Evolutionary conservation across 53 echinoderm and acorn worm genomes (phyloP), one percentile per base, ranked within the genome.

Genomic region (Henricia sp.): DNA sequence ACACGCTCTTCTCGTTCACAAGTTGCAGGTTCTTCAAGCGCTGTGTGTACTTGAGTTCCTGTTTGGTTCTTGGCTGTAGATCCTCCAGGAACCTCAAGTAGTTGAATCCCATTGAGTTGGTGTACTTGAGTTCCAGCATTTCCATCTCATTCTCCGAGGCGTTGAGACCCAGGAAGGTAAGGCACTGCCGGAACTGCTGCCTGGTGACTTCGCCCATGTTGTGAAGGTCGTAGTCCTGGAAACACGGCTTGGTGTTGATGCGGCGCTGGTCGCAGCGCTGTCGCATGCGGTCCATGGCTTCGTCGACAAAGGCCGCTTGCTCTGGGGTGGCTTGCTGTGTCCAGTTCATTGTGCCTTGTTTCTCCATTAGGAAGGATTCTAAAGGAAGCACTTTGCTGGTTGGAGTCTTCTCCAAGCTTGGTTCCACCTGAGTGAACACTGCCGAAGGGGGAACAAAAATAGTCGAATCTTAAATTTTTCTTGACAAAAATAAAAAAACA

Each of bases 361-460:
- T 92, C 57, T 92, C 82, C 67, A 99, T 65, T 14, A 94, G 74
- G 89, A 90, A 99, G 27, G 66, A 53, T 20, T 91, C 93, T 24
- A 71, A 50, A 2, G 92, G 68, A 11, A 80, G 85, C 1, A 99
- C 94, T 30, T 82, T 21, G 37, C 52, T 91, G 76, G 95, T 99
- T n/a, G 99, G 99, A 0, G 99, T 99, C 73, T 99, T 99, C 85
- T 95, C 94, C 24, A 97, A 86, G 67, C 90, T 86, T 17, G 99
- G 99, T 25, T 87, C 85, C 14, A 99, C 94, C 68, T 99, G 99
- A 37, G 99, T 99, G 75, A 99, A 99, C n/a, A 95, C 99, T 99
- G 84, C 44, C 30, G 0, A 34, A 28, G 34, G 36, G 44, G 66
- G 52, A 21, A 50, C 39, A 24, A 51, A 53, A 9, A 52, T 39